Percentiles rank a stretch among this genome's conserved stretches.
Evolutionary conservation across 2,113 vertebrate species (phyloP).

Genomic region (Uria lomvia): DNA sequence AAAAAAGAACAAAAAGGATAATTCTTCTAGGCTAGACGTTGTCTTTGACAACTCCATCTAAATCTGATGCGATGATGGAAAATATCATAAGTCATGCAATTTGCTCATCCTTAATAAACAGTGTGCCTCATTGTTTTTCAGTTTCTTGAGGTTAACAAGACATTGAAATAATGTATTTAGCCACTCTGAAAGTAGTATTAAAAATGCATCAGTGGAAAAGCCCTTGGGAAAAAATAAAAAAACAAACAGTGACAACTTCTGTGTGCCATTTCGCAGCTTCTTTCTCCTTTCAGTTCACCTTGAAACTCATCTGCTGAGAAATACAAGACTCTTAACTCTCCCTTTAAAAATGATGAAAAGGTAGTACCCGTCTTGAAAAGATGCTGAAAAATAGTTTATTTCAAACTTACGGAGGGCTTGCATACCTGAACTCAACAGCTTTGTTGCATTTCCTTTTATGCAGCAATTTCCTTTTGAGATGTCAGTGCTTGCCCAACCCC

Average conservation of each 20-base stretch:
- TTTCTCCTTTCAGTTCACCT: neutral
- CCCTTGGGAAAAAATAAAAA: neutral
- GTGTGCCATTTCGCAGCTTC: neutral
- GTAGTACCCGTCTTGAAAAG: neutral
- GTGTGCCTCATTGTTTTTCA: neutral
- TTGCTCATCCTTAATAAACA: neutral
- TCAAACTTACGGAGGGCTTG: neutral
- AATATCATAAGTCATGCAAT: neutral
- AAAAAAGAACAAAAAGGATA: neutral
- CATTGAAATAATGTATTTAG: neutral
- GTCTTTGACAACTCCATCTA: neutral
- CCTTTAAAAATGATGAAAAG: neutral
- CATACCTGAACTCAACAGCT: neutral
- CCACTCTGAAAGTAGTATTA: neutral
- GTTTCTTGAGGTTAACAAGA: neutral
- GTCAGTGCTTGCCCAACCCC: fast-evolving
- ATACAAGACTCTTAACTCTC: neutral
- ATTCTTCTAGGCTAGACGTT: neutral
- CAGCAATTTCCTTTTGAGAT: neutral
- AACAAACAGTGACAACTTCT: neutral
- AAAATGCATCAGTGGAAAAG: neutral
- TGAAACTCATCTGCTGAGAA: neutral
- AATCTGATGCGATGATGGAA: neutral
- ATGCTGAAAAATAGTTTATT: neutral
- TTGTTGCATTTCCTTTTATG: neutral